These are phyloP conservation scores for Protomyctophum bolini DNA, from an alignment of 2,113 vertebrate genomes.

Conservation along the genomic window DNA sequence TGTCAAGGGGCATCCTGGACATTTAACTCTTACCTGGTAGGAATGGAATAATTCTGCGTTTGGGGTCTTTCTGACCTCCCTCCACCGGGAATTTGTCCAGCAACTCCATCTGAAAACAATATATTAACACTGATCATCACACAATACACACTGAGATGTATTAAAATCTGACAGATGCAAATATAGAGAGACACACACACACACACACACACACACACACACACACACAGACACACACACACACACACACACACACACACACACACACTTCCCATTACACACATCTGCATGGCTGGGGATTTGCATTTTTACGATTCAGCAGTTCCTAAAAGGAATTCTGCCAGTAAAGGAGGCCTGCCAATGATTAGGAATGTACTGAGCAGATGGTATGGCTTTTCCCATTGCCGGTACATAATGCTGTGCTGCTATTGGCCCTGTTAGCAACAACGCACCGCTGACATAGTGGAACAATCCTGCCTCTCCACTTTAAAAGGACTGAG, in stretches of 20 bases:
- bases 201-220: conserved; percentile 4
- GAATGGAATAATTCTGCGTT: conserved; percentile 96
- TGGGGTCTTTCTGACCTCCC: conserved; percentile 98
- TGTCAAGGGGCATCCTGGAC: not conserved
- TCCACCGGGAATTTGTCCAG: conserved; percentile 99
- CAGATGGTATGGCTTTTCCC: conserved; percentile 68
- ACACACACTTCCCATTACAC: conserved; percentile 18
- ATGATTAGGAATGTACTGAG: conserved; percentile 63
- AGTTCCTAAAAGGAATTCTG: conserved; percentile 56
- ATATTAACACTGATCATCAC: conserved; percentile 25
- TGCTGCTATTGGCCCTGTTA: conserved; percentile 31
- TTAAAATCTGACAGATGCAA: not conserved
- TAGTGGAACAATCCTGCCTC: conserved; percentile 67
- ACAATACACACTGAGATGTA: not conserved
- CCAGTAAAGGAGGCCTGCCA: conserved; percentile 62
- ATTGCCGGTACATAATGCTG: conserved; percentile 50
- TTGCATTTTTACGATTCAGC: conserved; percentile 65
- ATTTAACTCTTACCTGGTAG: conserved; percentile 85
- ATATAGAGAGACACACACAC: not conserved
- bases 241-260: conserved; percentile 7
- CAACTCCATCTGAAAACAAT: conserved; percentile 91
- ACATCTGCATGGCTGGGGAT: conserved; percentile 18
- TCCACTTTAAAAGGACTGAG: conserved; percentile 19
- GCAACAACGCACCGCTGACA: conserved; percentile 61
- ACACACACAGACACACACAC: conserved; percentile 1